These are phyloP conservation scores for Nipponia nippon DNA, from an alignment of 2,113 vertebrate genomes.

Conservation along the genomic window DNA sequence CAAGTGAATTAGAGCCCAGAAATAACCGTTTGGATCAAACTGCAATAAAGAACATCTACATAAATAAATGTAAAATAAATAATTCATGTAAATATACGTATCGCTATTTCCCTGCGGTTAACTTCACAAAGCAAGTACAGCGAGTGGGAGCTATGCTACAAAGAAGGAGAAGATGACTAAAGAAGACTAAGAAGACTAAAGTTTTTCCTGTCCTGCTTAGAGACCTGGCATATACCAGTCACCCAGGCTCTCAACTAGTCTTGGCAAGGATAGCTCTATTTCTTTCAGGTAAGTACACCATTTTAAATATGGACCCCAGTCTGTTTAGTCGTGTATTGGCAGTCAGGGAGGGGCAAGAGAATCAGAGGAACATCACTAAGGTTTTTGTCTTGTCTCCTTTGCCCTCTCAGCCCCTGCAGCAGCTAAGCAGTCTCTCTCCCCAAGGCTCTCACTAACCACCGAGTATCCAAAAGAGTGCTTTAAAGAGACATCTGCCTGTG, in stretches of 20 bases:
- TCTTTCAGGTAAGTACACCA: neutral
- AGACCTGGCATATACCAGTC: neutral
- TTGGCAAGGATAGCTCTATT: neutral
- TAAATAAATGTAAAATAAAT: neutral
- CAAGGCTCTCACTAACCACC: neutral
- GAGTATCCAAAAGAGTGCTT: neutral
- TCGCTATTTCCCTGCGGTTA: neutral
- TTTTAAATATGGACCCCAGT: neutral
- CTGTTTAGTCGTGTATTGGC: neutral
- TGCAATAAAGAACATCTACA: conserved; percentile 66
- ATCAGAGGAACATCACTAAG: neutral
- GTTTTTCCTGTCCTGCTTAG: neutral
- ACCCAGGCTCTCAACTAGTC: neutral
- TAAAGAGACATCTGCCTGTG: neutral
- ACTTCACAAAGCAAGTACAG: neutral
- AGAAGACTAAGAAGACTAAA: neutral
- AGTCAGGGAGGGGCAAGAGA: neutral
- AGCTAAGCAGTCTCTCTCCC: neutral
- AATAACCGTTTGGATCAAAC: conserved; percentile 86
- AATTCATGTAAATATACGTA: neutral
- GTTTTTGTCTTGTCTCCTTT: neutral
- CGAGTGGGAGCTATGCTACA: neutral
- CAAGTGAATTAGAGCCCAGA: conserved; percentile 87
- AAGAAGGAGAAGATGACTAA: neutral
- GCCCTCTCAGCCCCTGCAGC: neutral